phyloP scores from a whole-genome alignment of 2,888 invertebrate genomes.

The Pollenia amentaria region DNA sequence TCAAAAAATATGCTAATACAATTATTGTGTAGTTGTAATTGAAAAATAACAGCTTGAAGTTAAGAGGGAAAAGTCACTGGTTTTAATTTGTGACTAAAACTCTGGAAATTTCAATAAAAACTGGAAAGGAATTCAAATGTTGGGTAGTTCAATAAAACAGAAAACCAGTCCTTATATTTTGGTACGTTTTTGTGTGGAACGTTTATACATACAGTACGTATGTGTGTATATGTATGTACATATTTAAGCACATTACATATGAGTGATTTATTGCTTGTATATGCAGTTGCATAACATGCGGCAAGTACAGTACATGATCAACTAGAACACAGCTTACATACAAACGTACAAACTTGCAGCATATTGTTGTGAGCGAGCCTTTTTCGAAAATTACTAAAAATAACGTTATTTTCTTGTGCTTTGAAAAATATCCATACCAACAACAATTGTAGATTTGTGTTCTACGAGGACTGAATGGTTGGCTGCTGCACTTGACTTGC shows the following conservation, averaged over 20 bases:
- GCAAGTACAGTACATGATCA: conserved; percentile 19
- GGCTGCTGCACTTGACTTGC: conserved; percentile 32
- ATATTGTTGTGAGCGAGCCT: conserved; percentile 51
- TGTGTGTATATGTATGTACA: neutral
- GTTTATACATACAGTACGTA: neutral
- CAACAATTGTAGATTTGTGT: conserved; percentile 5
- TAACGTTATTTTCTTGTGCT: conserved; percentile 2
- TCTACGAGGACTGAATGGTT: neutral
- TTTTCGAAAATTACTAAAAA: conserved; percentile 36
- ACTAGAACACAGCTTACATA: neutral
- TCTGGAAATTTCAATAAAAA: conserved; percentile 41
- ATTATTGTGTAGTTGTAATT: conserved; percentile 17
- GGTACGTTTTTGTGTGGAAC: conserved; percentile 8
- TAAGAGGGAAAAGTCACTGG: neutral
- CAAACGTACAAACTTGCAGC: conserved; percentile 27
- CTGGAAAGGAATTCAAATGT: conserved; percentile 10
- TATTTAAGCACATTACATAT: conserved; percentile 58
- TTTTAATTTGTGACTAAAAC: neutral
- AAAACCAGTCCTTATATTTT: conserved; percentile 45
- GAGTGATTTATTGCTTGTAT: conserved; percentile 68
- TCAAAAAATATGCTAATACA: conserved; percentile 49
- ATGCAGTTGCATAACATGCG: conserved; percentile 53
- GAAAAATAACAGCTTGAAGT: neutral
- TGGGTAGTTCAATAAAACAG: conserved; percentile 15
- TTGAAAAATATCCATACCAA: conserved; percentile 42